Evolutionary conservation across 2,888 invertebrate genomes (phyloP).

Genomic region (Horisme vitalbata): DNA sequence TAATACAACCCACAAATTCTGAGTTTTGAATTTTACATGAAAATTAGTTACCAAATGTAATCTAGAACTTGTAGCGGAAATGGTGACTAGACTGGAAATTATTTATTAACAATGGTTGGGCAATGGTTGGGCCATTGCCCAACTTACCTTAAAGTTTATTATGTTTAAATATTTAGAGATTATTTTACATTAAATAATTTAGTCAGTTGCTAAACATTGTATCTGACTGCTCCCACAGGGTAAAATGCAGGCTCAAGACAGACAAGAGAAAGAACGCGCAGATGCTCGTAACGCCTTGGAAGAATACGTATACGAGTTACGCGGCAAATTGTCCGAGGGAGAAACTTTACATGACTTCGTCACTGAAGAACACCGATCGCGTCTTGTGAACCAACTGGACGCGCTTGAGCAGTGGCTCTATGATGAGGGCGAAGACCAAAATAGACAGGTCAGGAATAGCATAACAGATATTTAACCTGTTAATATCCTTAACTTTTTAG

Average conservation of each 20-base stretch:
- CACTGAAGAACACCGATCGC: slow-evolving; percentile 85
- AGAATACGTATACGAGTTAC: slow-evolving; percentile 98
- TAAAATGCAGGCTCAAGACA: slow-evolving; percentile 92
- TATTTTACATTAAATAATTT: no score
- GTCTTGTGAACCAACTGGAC: slow-evolving; percentile 87
- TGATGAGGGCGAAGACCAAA: slow-evolving; percentile 96
- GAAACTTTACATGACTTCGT: slow-evolving; percentile 90
- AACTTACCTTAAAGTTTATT: no score
- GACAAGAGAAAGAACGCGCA: slow-evolving; percentile 96
- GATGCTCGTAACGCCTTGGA: slow-evolving; percentile 98
- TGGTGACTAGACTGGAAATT: no score
- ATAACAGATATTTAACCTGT: no score
- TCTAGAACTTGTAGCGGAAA: no score
- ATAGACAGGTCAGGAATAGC: slow-evolving; percentile 67
- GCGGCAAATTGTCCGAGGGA: slow-evolving; percentile 92
- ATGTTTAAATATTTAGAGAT: no score
- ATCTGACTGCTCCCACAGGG: slow-evolving; percentile 67
- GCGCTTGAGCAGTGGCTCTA: slow-evolving; percentile 98
- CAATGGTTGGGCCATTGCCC: no score
- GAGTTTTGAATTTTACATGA: no score
- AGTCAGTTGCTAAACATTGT: neutral
- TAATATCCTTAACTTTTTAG: no score
- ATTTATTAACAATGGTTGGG: no score
- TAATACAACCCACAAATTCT: no score
- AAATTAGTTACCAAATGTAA: no score